Evolutionary conservation across 2,888 invertebrate species (phyloP), one percentile per base, ranked within the genome.

Genomic region (Himalopsyche kuldschensis): DNA sequence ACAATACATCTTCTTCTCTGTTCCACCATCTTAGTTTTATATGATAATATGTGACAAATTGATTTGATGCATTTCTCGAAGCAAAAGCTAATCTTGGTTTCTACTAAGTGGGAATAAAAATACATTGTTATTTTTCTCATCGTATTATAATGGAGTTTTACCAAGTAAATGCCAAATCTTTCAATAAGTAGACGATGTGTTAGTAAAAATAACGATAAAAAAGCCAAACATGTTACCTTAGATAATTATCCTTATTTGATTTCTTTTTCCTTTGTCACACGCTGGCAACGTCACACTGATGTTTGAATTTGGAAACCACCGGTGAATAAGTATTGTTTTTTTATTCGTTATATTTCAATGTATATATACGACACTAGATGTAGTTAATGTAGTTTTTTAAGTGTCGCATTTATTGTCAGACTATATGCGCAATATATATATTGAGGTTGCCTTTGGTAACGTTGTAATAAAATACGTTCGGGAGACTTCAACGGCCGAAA

Each of bases 401-500:
- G 24, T 20, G 20, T 55, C 4, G 6, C 55, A 20, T 20, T 55
- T 8, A 55, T 48, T n/a, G 6, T 48, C 3, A 55, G 1, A 20
- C 55, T 55, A 0, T 20, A 41, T 41, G 41, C 41, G 41, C 15
- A 41, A 41, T 41, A 41, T 41, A 15, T 15, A 3, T 41, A 15
- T 41, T 41, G 15, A 15, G 15, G 41, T 41, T 55, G 55, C 5
- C 15, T 55, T 20, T 55, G 55, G 20, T 55, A 20, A 55, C 55
- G 55, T 55, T 20, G 55, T 55, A 8, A 55, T 55, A 20, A 20
- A 48, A 55, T 55, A 11, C 24, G n/a, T 3, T 15, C 30, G 80
- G 63, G 75, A 82, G 82, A 84, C 77, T 75, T 80, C 31, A 48
- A 83, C 83, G 83, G 30, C 35, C 69, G 69, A 80, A 76, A 80